Base-by-base conservation (phyloP, 2,113 vertebrate species). In the Zosterops japonicus region DNA sequence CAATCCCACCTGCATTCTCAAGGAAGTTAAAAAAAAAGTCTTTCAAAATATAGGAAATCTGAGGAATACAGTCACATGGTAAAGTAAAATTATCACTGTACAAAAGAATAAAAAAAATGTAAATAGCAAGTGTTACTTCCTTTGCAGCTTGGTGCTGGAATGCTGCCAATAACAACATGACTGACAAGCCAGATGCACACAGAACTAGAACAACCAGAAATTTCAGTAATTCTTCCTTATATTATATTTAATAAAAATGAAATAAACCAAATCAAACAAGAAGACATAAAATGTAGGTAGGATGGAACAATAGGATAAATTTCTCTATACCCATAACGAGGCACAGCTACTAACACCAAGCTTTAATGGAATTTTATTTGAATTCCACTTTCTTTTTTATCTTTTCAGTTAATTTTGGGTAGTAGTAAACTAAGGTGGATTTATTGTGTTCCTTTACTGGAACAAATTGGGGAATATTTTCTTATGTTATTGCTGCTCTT, bases 161-260 rank as follows among this genome's bases (percentile, higher is more conserved):
- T 46, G 24, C 70, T 92, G 75, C 82, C 95, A 94, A 9, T 15
- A 63, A 36, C 11, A 46, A 90, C 53, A 53, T 36, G 75, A 93
- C 67, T 87, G 92, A 79, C 87, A 91, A 64, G 56, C 70, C 57
- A 88, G 70, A 94, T 49, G 33, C 41, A 75, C 1, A 1, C n/a
- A 96, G 78, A 95, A 90, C 63, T 27, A 61, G 74, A 95, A 79
- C 35, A 90, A 90, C 24, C 57, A 91, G 82, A 87, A 69, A 76
- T 72, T 36, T 60, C 90, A 65, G n/a, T 65, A 44, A 15, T 90
- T 80, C 74, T 79, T 49, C 70, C 61, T 52, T 60, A 68, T 22
- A 76, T 5, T 76, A 2, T 17, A 75, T 77, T 87, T 82, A 29
- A 60, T 69, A 8, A 75, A 76, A 14, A 79, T n/a, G 8, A 75